These are phyloP conservation scores for Julus scanicus DNA, from an alignment of 2,888 invertebrate genomes.

Conservation along the genomic window DNA sequence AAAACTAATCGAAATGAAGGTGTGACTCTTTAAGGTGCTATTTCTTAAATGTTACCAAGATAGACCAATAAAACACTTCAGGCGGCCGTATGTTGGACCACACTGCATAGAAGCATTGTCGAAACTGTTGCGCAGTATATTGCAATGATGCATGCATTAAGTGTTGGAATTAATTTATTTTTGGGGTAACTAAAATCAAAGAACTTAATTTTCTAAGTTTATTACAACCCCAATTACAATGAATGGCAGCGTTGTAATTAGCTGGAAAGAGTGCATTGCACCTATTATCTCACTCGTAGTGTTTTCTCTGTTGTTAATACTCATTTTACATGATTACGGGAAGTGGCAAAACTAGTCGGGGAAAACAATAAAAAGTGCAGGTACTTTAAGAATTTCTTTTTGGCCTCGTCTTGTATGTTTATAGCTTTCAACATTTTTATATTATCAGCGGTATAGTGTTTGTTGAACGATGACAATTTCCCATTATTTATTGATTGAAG, in stretches of 20 bases:
- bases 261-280: background rate
- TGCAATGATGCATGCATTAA: conserved; percentile 20
- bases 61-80: too few relatives aligned
- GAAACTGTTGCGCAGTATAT: background rate
- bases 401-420: conserved; percentile 18
- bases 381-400: background rate
- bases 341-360: background rate
- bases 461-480: conserved; percentile 10
- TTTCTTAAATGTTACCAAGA: too few relatives aligned
- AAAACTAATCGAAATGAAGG: too few relatives aligned
- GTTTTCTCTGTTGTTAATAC: conserved; percentile 28
- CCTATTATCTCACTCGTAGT: background rate
- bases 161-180: conserved; percentile 26
- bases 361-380: background rate
- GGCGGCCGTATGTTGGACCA: too few relatives aligned
- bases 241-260: background rate
- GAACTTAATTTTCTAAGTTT: conserved; percentile 25
- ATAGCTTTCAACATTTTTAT: conserved; percentile 42
- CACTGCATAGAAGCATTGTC: background rate
- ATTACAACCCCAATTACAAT: background rate
- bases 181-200: background rate
- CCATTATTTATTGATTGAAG: conserved; percentile 11
- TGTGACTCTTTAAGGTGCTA: too few relatives aligned
- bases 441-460: conserved; percentile 26
- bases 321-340: background rate